A percentile compares a stretch with the other conserved stretches of the same genome.
phyloP scores from a whole-genome alignment of 1,140 invertebrate genomes.

The Laupala kohalensis region DNA sequence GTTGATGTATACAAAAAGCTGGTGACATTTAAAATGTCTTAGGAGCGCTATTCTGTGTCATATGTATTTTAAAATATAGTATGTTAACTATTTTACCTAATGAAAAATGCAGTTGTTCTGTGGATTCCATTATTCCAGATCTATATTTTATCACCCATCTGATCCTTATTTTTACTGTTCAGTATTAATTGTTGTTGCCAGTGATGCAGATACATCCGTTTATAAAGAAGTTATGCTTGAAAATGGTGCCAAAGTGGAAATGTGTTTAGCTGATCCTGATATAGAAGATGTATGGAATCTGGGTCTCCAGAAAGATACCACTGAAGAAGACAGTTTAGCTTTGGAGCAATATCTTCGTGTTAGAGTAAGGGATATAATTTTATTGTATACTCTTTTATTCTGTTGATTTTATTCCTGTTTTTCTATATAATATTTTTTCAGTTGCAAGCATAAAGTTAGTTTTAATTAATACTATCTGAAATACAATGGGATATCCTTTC shows the following conservation, averaged over 20 bases:
- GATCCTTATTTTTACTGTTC: neutral
- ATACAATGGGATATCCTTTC: no score
- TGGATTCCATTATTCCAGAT: neutral
- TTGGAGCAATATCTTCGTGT: neutral
- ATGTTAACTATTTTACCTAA: no score
- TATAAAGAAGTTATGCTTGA: conserved; percentile 45
- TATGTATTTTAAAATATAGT: no score
- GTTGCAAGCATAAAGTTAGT: no score
- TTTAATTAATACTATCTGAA: no score
- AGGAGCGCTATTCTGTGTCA: no score
- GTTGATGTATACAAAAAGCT: no score
- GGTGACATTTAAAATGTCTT: no score
- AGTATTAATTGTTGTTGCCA: neutral
- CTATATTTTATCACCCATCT: neutral
- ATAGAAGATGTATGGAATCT: conserved; percentile 8
- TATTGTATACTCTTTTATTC: neutral
- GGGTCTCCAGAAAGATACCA: neutral
- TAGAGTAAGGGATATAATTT: neutral
- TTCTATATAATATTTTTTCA: no score
- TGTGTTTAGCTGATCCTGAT: conserved; percentile 31
- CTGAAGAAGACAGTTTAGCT: neutral
- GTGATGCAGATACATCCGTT: neutral
- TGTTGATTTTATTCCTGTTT: no score
- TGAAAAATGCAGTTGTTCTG: no score
- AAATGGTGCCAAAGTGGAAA: conserved; percentile 42